Conservation (phyloP, 2,888 invertebrate genomes). For the Muschampia staudingeri region DNA sequence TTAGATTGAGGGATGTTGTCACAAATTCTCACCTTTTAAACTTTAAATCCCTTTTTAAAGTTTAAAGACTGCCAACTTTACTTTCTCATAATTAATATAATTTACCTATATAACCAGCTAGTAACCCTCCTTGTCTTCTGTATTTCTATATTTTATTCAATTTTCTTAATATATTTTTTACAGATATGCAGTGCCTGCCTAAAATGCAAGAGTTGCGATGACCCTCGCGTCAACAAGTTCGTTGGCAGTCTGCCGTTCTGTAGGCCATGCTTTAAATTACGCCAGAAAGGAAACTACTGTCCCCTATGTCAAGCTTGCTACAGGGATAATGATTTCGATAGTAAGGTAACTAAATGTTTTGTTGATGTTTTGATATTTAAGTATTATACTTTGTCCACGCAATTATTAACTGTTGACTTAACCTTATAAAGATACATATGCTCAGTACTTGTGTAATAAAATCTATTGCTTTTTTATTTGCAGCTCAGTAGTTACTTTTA, state of each 20-base stretch:
- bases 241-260: slow-evolving; percentile 97
- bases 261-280: slow-evolving; percentile 95
- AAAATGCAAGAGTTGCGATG: slow-evolving; percentile 97
- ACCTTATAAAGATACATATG: too few species aligned
- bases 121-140: too few species aligned
- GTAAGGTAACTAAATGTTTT: slow-evolving; percentile 90
- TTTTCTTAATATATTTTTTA: background rate
- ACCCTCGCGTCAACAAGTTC: slow-evolving; percentile 94
- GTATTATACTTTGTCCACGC: background rate
- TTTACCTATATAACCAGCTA: too few species aligned
- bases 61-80: too few species aligned
- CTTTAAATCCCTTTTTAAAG: too few species aligned
- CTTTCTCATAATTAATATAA: too few species aligned
- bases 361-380: background rate
- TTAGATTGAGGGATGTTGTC: too few species aligned
- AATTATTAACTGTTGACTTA: background rate
- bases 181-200: slow-evolving; percentile 94
- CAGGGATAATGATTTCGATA: slow-evolving; percentile 97
- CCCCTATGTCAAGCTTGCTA: slow-evolving; percentile 98
- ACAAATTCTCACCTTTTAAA: too few species aligned
- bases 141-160: too few species aligned
- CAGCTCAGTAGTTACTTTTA: too few species aligned
- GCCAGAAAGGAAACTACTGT: slow-evolving; percentile 97
- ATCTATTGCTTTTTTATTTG: too few species aligned
- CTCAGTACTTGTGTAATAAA: too few species aligned